Conservation (phyloP, 2,888 invertebrate genomes). For the Ochropacha duplaris region DNA sequence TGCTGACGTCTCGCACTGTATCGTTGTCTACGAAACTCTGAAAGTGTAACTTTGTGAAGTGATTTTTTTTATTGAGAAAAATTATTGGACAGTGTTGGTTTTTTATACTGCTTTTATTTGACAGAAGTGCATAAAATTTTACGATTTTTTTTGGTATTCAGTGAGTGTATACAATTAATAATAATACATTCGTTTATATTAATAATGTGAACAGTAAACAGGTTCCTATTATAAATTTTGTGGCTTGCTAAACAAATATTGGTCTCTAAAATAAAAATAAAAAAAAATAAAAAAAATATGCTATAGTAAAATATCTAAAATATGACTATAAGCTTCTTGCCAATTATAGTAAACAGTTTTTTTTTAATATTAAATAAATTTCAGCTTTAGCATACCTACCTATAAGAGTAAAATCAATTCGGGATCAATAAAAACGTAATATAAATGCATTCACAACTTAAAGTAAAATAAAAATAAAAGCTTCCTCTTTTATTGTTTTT, state of each 20-base stretch:
- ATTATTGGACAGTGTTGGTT: background rate
- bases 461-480: background rate
- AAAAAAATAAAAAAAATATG: too few species aligned
- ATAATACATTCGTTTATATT: too few species aligned
- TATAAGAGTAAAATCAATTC: background rate
- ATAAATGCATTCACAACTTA: background rate
- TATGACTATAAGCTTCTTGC: too few species aligned
- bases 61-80: background rate
- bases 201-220: too few species aligned
- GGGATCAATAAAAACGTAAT: background rate
- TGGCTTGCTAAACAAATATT: too few species aligned
- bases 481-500: background rate
- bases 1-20: background rate
- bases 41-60: background rate
- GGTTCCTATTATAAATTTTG: too few species aligned
- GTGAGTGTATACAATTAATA: too few species aligned
- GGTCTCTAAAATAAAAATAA: too few species aligned
- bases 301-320: too few species aligned
- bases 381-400: background rate
- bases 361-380: background rate
- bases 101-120: background rate
- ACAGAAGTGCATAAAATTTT: background rate
- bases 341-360: background rate
- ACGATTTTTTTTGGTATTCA: background rate
- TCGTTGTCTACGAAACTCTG: background rate